Base-by-base conservation (phyloP, 1,140 invertebrate species). In the Meteorus sp. region DNA sequence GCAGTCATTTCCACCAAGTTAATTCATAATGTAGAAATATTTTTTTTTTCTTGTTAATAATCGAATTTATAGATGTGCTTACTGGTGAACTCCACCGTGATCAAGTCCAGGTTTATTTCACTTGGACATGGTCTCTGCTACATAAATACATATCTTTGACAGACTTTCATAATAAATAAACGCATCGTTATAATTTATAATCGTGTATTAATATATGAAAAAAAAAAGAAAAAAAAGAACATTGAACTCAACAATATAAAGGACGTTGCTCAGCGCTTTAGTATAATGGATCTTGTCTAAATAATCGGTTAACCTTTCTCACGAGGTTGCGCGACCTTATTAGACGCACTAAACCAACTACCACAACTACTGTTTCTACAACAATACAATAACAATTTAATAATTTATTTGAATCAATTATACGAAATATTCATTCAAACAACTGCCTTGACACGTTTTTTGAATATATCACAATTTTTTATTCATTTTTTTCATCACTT, bases 241-340 rank as follows among this genome's bases (percentile, higher is more conserved):
- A 35, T 54, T 54, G 31, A 27, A 43, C 23, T 9, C 23, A 48
- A 43, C n/a, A n/a, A n/a, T n/a, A 43, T 59, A 67, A 13, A 72
- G 72, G 71, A 72, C 65, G 66, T 77, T 71, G 66, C 69, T 74
- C 70, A 74, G 72, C 72, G 68, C 59, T 67, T 60, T 71, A 55
- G 57, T 64, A 67, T 71, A 72, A 75, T 73, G 58, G 62, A 68
- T 22, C 44, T 68, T 71, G 70, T 71, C 56, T 72, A 69, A 69
- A 66, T 73, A 70, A 68, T 68, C 61, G 43, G n/a, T 41, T 62
- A 67, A 71, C 67, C 70, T 78, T 64, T 74, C 71, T 67, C 70
- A 74, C 62, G 53, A 67, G 72, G 71, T 79, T 63, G 61, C n/a
- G n/a, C 43, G 67, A 66, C 67, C 71, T 70, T 64, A 65, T 66